These are phyloP conservation scores for Oscheius onirici DNA, from an alignment of 2,888 invertebrate genomes.

Conservation along the genomic window DNA sequence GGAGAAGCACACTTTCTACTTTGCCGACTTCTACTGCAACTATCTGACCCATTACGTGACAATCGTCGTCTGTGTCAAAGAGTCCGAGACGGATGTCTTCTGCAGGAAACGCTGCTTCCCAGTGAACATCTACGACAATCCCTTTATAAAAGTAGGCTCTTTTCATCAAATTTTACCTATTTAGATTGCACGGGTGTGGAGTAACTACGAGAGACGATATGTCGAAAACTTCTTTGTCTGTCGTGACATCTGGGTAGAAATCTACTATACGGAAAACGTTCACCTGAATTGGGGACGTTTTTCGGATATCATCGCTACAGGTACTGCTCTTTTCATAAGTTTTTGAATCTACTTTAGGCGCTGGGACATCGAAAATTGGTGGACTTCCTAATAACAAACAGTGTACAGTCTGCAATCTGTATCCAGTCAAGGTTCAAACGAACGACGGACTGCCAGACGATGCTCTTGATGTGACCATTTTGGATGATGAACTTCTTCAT, in stretches of 20 bases:
- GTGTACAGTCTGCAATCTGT: conserved; percentile 67
- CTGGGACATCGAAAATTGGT: conserved; percentile 61
- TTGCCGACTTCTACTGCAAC: conserved; percentile 73
- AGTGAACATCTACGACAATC: conserved; percentile 57
- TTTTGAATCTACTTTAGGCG: conserved; percentile 44
- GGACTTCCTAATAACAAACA: conserved; percentile 68
- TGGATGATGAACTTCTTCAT: conserved; percentile 1
- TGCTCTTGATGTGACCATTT: not conserved
- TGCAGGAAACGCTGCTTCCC: conserved; percentile 36
- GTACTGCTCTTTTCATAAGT: conserved; percentile 16
- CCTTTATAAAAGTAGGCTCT: conserved; percentile 50
- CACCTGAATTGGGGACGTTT: conserved; percentile 56
- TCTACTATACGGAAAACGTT: conserved; percentile 68
- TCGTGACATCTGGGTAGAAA: conserved; percentile 65
- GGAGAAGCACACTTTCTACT: conserved; percentile 63
- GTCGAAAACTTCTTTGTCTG: conserved; percentile 50
- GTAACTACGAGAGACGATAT: not conserved
- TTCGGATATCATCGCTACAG: conserved; percentile 49
- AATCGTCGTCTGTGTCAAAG: conserved; percentile 61
- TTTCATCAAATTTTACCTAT: not conserved
- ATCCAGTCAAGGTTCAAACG: conserved; percentile 42
- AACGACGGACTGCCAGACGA: not conserved
- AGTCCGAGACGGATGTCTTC: conserved; percentile 54
- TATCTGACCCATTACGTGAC: conserved; percentile 70
- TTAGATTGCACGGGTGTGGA: not conserved